Evolutionary conservation across 1,140 invertebrate species (phyloP).

Genomic region (Dreissena polymorpha): DNA sequence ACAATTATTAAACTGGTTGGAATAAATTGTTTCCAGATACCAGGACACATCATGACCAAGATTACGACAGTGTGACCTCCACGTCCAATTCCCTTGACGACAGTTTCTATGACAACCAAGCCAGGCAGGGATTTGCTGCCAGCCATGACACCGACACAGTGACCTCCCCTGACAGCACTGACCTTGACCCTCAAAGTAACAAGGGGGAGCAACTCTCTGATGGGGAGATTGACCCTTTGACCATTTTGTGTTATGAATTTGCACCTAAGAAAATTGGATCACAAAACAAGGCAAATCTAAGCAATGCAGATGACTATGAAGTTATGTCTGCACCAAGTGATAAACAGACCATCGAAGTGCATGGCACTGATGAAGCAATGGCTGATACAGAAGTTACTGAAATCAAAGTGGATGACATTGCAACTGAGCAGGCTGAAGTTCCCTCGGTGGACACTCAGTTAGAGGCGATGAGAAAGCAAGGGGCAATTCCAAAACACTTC

Average conservation of each 20-base stretch:
- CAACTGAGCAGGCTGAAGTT: background rate
- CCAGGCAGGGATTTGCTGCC: background rate
- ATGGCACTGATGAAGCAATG: background rate
- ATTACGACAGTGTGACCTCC: conserved; percentile 39
- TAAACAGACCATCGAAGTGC: no score
- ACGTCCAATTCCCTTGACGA: conserved; percentile 33
- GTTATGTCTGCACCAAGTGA: no score
- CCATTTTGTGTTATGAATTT: no score
- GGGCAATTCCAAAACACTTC: conserved; percentile 74
- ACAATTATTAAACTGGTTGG: no score
- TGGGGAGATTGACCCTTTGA: background rate
- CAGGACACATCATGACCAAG: conserved; percentile 33
- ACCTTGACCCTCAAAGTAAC: conserved; percentile 3
- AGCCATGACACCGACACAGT: conserved; percentile 39
- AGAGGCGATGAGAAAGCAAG: conserved; percentile 70
- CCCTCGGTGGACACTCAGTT: conserved; percentile 21
- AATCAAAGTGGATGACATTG: background rate
- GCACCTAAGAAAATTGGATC: no score
- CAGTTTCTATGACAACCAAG: conserved; percentile 36
- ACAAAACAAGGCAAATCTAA: no score
- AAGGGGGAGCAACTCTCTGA: conserved; percentile 14
- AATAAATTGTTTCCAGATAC: conserved; percentile 30
- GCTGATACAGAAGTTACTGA: background rate
- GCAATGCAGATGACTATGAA: no score
- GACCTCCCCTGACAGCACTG: conserved; percentile 36